Conservation (phyloP, 1,140 invertebrate species). For the Heterodera schachtii region DNA sequence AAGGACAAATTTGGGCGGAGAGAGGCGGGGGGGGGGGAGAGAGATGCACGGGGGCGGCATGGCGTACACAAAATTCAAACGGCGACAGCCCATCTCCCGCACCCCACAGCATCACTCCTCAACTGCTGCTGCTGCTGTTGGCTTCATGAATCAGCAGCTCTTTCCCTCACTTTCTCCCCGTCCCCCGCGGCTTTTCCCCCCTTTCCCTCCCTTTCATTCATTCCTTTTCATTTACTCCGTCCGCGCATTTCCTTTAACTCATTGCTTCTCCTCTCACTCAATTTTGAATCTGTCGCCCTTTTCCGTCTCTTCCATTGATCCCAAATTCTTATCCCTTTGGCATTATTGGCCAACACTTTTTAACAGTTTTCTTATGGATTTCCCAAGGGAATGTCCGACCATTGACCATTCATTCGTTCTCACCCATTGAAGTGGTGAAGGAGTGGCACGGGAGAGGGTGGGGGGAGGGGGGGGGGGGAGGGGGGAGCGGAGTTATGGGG, state of each 20-base stretch:
- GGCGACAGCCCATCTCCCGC: no score
- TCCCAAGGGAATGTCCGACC: neutral
- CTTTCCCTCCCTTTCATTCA: no score
- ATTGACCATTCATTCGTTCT: neutral
- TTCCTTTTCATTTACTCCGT: neutral
- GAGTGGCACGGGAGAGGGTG: no score
- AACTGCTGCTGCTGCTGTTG: neutral
- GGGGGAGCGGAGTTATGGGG: neutral
- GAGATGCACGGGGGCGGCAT: neutral
- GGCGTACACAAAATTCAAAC: neutral
- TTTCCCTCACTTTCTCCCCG: neutral
- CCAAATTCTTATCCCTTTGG: neutral
- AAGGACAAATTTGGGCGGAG: neutral
- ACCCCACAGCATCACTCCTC: neutral
- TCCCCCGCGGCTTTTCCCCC: neutral
- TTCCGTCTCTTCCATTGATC: neutral
- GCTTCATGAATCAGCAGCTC: neutral
- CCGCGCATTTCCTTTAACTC: neutral
- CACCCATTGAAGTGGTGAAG: neutral
- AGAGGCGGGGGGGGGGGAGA: neutral
- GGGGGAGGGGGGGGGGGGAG: no score
- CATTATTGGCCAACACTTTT: neutral
- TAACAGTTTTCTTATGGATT: neutral
- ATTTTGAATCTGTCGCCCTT: neutral
- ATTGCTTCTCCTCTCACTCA: no score